Conservation (phyloP, 2,888 invertebrate species). For the Conus canariensis region DNA sequence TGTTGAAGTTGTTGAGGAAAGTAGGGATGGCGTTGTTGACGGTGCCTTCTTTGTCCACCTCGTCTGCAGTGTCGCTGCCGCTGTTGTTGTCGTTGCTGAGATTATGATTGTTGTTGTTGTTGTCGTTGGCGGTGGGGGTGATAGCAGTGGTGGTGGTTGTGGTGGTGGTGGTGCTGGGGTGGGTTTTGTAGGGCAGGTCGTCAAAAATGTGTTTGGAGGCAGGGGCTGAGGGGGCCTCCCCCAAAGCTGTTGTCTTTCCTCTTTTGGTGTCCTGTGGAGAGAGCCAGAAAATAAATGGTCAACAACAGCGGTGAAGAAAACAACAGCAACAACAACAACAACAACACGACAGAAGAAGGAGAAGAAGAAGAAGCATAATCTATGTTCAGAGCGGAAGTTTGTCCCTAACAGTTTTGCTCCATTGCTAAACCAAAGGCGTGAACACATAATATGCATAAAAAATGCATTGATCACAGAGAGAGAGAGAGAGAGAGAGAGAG, state of each 20-base stretch:
- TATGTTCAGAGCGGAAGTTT: no score
- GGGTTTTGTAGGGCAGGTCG: neutral
- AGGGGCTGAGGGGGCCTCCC: neutral
- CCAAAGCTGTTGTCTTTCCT: neutral
- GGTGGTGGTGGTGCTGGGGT: neutral
- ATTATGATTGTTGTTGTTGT: neutral
- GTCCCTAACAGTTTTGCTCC: no score
- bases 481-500: no score
- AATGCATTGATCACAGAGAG: no score
- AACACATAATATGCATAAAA: no score
- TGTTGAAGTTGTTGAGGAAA: slow-evolving; percentile 15
- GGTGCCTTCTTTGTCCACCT: neutral
- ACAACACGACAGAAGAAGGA: neutral
- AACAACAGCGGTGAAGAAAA: neutral
- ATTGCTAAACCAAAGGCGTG: no score
- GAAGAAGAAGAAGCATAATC: neutral
- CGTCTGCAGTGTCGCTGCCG: neutral
- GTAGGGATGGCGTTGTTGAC: slow-evolving; percentile 9
- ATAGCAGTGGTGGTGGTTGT: neutral
- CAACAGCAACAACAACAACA: neutral
- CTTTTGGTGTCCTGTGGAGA: neutral
- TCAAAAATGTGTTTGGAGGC: neutral
- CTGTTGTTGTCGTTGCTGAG: neutral
- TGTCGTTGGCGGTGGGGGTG: neutral
- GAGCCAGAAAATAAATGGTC: neutral